Evolutionary conservation across 1,140 invertebrate genomes (phyloP), one percentile per base, ranked within the genome.

Genomic region (Musca vetustissima): DNA sequence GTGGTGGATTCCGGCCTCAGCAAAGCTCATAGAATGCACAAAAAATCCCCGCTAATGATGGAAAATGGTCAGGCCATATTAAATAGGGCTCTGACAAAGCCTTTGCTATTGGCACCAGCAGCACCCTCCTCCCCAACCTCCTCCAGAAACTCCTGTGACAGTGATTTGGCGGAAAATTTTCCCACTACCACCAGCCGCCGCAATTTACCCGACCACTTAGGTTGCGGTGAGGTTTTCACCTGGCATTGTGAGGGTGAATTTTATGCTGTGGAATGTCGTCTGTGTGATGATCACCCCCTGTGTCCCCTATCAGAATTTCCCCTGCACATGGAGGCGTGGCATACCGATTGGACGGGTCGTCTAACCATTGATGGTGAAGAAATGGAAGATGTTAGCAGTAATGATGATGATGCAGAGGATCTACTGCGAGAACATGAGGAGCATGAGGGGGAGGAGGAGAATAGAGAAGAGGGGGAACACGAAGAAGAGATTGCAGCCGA

Each of bases 251-350:
- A 74, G 21, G 76, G 76, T 13, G 75, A 80, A 52, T 71, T 78
- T 6, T 80, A 79, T 64, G 75, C 71, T 25, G 73, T 80, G 66
- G 78, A 78, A 71, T 80, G 78, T 55, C 71, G 70, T 36, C 68
- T 80, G 19, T 80, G 78, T 71, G 78, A 77, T 50, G 78, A 80
- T 64, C 70, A 72, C 0, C 76, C 78, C 0, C 49, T 80, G 4
- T 80, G 78, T 43, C 73, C 76, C 8, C 69, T 80, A 6, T 67
- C 72, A 22, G 78, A 80, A 36, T 80, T 78, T 21, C 69, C 76
- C 0, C 73, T 77, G 53, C 78, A 80, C 57, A 80, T 80, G 78
- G 71, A 78, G 8, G 52, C 78, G 1, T 80, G 78, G 78, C 78
- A 80, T 28, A 70, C 71, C 15, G 74, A 77, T 24, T 80, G 78